A percentile compares a stretch with the other conserved stretches of the same genome.
Evolutionary conservation across 2,888 invertebrate species (phyloP).

Genomic region (Coenonympha arcania): DNA sequence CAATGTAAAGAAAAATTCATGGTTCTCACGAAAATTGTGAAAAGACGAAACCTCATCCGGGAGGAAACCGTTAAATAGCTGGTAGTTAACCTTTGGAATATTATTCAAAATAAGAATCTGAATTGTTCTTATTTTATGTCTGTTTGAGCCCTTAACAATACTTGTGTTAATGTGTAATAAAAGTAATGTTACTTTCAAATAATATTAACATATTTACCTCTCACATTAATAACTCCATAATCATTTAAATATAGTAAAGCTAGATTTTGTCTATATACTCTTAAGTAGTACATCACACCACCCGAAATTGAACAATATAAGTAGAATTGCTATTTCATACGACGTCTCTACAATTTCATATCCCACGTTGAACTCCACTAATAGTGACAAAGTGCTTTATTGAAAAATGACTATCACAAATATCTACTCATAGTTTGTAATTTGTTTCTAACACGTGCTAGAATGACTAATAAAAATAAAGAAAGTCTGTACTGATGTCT

Average conservation of each 20-base stretch:
- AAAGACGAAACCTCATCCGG: too few species aligned
- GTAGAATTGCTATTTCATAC: background rate
- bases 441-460: too few species aligned
- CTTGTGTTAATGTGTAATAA: too few species aligned
- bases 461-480: background rate
- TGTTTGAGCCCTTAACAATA: too few species aligned
- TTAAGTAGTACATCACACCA: background rate
- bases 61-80: too few species aligned
- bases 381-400: background rate
- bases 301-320: background rate
- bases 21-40: too few species aligned
- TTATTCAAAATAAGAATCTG: too few species aligned
- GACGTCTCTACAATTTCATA: background rate
- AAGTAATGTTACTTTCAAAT: too few species aligned
- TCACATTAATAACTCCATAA: background rate
- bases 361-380: background rate
- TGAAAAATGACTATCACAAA: slow-evolving; percentile 1
- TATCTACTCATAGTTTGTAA: too few species aligned
- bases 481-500: background rate
- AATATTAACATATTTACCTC: background rate
- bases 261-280: background rate
- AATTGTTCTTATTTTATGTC: too few species aligned
- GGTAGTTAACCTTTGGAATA: too few species aligned
- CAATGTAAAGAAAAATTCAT: too few species aligned
- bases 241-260: background rate